Percentiles rank a stretch among this genome's conserved stretches.
Conservation (phyloP, 2,888 invertebrate species). For the Allolobophora icterica region DNA sequence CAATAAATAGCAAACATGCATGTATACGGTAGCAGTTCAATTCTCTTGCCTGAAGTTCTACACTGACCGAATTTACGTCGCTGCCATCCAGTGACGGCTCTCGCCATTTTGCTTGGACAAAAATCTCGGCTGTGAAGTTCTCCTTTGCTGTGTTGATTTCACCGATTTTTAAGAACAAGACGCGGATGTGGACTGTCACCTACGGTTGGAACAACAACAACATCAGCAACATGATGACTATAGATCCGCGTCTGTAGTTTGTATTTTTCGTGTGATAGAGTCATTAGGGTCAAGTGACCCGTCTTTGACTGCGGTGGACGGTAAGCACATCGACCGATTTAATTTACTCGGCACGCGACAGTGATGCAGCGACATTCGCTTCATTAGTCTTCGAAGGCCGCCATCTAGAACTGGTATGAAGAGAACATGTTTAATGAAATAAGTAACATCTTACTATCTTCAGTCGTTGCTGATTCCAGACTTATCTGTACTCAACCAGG, state of each 20-base stretch:
- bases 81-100: conserved; percentile 60
- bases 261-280: not conserved
- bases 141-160: conserved; percentile 65
- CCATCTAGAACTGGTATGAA: not conserved
- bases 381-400: not conserved
- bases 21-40: no score
- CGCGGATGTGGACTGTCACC: conserved; percentile 62
- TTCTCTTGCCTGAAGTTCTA: no score
- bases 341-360: not conserved
- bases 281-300: not conserved
- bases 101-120: conserved; percentile 64
- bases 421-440: not conserved
- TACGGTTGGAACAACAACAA: conserved; percentile 47
- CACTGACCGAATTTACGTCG: not conserved
- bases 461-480: no score
- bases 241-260: not conserved
- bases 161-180: conserved; percentile 64
- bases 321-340: not conserved
- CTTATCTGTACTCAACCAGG: no score
- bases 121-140: conserved; percentile 63
- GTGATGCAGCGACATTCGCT: not conserved
- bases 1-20: no score
- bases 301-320: not conserved
- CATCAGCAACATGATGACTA: not conserved
- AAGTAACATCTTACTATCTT: no score